phyloP scores from a whole-genome alignment of 2,888 invertebrate genomes.

The Cantharis lateralis region DNA sequence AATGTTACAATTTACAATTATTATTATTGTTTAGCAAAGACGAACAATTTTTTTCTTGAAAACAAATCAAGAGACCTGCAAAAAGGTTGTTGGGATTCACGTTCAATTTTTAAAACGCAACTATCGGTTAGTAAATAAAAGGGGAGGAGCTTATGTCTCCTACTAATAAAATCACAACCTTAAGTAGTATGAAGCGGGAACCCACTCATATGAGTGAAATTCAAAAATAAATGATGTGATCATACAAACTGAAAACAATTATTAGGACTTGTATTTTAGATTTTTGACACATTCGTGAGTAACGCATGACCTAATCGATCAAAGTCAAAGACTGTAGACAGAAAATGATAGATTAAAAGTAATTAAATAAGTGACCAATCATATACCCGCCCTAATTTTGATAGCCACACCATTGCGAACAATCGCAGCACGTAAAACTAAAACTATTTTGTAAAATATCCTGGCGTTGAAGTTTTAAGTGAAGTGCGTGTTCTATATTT shows the following conservation, averaged over 20 bases:
- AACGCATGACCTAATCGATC: conserved; percentile 47
- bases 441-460: conserved; percentile 9
- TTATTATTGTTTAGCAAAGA: no score
- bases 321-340: conserved; percentile 54
- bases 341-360: conserved; percentile 55
- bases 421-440: conserved; percentile 37
- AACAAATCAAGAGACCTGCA: no score
- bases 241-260: conserved; percentile 10
- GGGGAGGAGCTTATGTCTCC: no score
- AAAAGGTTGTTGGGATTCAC: no score
- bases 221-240: not conserved
- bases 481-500: conserved; percentile 20
- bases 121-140: no score
- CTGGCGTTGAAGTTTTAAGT: conserved; percentile 25
- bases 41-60: no score
- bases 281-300: conserved; percentile 31
- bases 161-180: no score
- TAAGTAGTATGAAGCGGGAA: not conserved
- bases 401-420: conserved; percentile 48
- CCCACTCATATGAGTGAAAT: not conserved
- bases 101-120: no score
- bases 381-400: conserved; percentile 52
- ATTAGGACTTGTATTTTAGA: conserved; percentile 21
- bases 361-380: conserved; percentile 58
- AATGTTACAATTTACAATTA: no score